Percentiles rank a stretch among this genome's conserved stretches.
These are phyloP conservation scores for Oedothorax gibbosus DNA, from an alignment of 1,140 invertebrate species.

Conservation along the genomic window DNA sequence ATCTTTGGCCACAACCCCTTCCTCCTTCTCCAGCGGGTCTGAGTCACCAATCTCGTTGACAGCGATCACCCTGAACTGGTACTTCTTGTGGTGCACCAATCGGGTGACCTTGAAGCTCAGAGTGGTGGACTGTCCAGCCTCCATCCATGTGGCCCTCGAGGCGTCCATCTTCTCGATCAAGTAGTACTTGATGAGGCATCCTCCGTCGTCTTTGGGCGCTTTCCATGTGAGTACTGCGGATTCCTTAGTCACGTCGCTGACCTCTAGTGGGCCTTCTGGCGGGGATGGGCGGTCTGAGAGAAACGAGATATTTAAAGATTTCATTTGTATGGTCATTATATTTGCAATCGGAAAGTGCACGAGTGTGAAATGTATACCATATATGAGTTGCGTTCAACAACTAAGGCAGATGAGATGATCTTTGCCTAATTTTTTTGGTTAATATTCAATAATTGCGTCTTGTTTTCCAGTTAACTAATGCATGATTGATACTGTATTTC, in stretches of 20 bases:
- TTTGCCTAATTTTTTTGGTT: too few relatives aligned
- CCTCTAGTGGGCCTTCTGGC: constrained; percentile 87
- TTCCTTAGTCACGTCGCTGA: constrained; percentile 89
- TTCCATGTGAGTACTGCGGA: constrained; percentile 87
- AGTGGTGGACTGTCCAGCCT: constrained; percentile 87
- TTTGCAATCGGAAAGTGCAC: too few relatives aligned
- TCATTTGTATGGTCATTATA: background rate
- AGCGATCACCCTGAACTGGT: constrained; percentile 87
- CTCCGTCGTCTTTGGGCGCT: constrained; percentile 87
- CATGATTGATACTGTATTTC: too few relatives aligned
- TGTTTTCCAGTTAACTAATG: too few relatives aligned
- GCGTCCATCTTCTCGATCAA: constrained; percentile 98
- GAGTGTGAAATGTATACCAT: too few relatives aligned
- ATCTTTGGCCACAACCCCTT: constrained; percentile 92
- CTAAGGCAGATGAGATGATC: too few relatives aligned
- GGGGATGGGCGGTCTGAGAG: constrained; percentile 81
- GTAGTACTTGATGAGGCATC: constrained; percentile 94
- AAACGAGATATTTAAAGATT: background rate
- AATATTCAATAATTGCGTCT: too few relatives aligned
- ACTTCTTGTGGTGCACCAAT: constrained; percentile 93
- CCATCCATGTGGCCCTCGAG: constrained; percentile 93
- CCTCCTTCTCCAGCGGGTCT: constrained; percentile 86
- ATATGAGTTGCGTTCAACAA: too few relatives aligned
- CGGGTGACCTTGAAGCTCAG: constrained; percentile 85
- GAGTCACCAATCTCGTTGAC: constrained; percentile 96